These are phyloP conservation scores for Pammene aurita DNA, from an alignment of 2,888 invertebrate species.

Conservation along the genomic window DNA sequence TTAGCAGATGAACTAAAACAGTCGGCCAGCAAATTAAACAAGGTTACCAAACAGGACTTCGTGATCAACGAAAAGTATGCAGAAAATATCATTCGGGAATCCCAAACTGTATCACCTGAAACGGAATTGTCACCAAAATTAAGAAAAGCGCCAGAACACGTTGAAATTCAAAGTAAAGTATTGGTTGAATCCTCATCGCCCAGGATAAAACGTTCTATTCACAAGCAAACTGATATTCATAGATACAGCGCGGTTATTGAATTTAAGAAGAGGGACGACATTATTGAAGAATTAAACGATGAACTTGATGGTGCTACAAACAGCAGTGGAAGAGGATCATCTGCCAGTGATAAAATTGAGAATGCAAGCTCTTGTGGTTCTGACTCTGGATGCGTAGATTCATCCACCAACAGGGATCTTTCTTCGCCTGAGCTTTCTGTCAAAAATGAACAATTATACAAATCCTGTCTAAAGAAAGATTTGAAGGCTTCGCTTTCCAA, in stretches of 20 bases:
- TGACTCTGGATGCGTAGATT: slow-evolving; percentile 65
- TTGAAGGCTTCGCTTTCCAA: slow-evolving; percentile 60
- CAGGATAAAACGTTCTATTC: slow-evolving; percentile 44
- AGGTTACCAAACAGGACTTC: not conserved
- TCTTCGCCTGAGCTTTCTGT: slow-evolving; percentile 28
- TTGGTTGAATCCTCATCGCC: slow-evolving; percentile 61
- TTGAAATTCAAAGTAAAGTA: slow-evolving; percentile 52
- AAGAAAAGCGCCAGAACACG: slow-evolving; percentile 38
- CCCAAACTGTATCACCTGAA: not conserved
- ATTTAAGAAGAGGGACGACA: slow-evolving; percentile 45
- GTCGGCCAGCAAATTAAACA: slow-evolving; percentile 3
- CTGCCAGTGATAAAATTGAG: slow-evolving; percentile 53
- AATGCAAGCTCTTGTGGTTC: slow-evolving; percentile 60
- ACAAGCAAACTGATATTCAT: slow-evolving; percentile 21
- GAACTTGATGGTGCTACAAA: slow-evolving; percentile 44
- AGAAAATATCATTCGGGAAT: not conserved
- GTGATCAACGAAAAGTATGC: slow-evolving; percentile 5
- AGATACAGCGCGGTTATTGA: slow-evolving; percentile 38
- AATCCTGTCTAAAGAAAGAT: slow-evolving; percentile 44
- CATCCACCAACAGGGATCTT: slow-evolving; percentile 49
- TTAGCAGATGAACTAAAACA: slow-evolving; percentile 18
- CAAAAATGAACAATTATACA: slow-evolving; percentile 43
- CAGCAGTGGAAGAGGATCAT: slow-evolving; percentile 34
- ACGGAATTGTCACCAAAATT: slow-evolving; percentile 27
- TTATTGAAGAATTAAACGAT: slow-evolving; percentile 50